Base-by-base conservation (phyloP, 2,797 vertebrate genomes). In the Champsocephalus gunnari region DNA sequence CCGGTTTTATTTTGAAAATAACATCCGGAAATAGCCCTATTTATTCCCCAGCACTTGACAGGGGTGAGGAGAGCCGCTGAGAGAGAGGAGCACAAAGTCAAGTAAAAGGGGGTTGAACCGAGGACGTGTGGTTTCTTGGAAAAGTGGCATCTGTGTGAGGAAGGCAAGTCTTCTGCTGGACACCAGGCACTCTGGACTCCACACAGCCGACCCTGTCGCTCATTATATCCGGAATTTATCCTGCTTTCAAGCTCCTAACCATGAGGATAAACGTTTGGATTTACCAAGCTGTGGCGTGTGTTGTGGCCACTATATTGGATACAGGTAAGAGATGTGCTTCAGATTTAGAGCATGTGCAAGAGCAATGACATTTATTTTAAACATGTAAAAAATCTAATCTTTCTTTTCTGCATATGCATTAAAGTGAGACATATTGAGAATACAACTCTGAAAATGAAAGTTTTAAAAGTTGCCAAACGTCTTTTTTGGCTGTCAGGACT, bases 121-220 rank as follows among this genome's bases (percentile, higher is more conserved):
- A 95, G 94, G 95, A 96, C 96, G 95, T 94, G 94, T 92, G 93
- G 94, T 91, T 90, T 95, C 88, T 93, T 95, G 93, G 95, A 90
- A 94, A 94, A 94, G 94, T 95, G 95, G 95, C 94, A 85, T 91
- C 84, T 57, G 83, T 64, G 84, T 49, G 80, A 76, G 65, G 75
- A 77, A 78, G 79, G 32, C 54, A 64, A 87, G 79, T 77, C 80
- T 85, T 56, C 16, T 49, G 59, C 76, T 65, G 82, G 32, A 66
- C 81, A 73, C 71, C 88, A 76, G 81, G 32, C 80, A 41, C 81
- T 80, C 79, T 80, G 87, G 81, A 87, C 85, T 79, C 70, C 66
- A 78, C 34, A 28, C 75, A 67, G 47, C 32, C 19, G 75, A 47
- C 57, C 48, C 62, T 51, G 65, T 61, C 47, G 38, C 50, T 72